Evolutionary conservation across 2,888 invertebrate genomes (phyloP).

Genomic region (Melieria crassipennis): DNA sequence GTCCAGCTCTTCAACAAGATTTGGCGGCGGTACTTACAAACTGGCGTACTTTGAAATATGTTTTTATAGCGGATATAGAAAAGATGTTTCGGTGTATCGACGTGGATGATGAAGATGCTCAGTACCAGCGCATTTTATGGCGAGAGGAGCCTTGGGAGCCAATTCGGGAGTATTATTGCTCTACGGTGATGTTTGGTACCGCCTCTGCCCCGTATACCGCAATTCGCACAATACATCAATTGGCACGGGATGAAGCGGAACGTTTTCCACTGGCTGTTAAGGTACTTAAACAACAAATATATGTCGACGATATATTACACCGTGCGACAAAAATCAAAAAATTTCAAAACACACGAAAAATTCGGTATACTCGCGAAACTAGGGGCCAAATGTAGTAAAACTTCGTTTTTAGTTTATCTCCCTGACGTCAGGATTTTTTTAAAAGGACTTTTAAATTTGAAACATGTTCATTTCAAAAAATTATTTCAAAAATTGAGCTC

Average conservation of each 20-base stretch:
- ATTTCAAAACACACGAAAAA: too few species aligned
- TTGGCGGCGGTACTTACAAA: constrained; percentile 27
- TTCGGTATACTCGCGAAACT: too few species aligned
- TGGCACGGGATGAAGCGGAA: neutral
- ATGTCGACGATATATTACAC: too few species aligned
- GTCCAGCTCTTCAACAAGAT: constrained; percentile 27
- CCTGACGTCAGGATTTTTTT: too few species aligned
- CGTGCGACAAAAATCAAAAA: too few species aligned
- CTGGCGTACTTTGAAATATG: constrained; percentile 21
- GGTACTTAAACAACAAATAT: too few species aligned
- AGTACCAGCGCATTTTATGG: constrained; percentile 33
- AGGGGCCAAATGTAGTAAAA: too few species aligned
- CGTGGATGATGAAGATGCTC: constrained; percentile 23
- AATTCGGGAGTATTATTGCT: constrained; percentile 2
- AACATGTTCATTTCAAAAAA: too few species aligned
- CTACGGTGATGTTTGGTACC: constrained; percentile 11
- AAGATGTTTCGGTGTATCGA: constrained; percentile 31
- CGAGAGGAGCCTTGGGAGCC: neutral
- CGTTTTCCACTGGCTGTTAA: too few species aligned
- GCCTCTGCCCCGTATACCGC: constrained; percentile 7
- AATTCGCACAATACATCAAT: neutral
- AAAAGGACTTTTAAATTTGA: too few species aligned
- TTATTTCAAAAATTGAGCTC: too few species aligned
- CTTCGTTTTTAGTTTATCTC: too few species aligned
- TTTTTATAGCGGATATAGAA: constrained; percentile 30